Conservation (phyloP, 2,888 invertebrate genomes). For the Orchesella flavescens region DNA sequence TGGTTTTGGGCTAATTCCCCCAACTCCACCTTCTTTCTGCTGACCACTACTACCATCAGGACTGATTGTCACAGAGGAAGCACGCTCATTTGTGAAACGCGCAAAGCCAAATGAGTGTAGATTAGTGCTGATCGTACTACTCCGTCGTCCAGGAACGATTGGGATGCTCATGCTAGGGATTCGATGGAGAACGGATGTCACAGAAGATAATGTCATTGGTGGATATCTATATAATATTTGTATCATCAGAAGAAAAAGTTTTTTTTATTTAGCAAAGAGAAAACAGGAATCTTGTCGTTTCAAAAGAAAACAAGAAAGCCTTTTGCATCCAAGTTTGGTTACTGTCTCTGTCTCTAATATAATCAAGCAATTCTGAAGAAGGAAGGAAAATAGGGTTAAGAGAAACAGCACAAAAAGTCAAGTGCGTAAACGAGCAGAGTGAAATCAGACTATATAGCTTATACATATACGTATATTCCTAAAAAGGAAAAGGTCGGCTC, state of each 20-base stretch:
- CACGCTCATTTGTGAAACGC: conserved; percentile 68
- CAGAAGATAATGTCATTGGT: conserved; percentile 34
- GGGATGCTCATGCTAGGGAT: conserved; percentile 49
- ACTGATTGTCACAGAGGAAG: conserved; percentile 62
- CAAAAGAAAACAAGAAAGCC: too few species aligned
- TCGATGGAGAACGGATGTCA: conserved; percentile 16
- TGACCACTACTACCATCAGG: neutral
- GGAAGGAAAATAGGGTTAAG: neutral
- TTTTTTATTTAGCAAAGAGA: neutral
- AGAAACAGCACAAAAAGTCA: too few species aligned
- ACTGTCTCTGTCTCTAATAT: too few species aligned
- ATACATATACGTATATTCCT: too few species aligned
- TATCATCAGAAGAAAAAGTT: neutral
- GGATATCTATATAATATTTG: conserved; percentile 26
- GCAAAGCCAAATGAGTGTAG: conserved; percentile 68
- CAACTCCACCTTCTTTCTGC: conserved; percentile 20
- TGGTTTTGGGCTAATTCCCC: neutral
- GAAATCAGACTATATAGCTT: too few species aligned
- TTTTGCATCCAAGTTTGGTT: too few species aligned
- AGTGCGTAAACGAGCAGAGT: too few species aligned
- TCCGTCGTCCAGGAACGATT: conserved; percentile 36
- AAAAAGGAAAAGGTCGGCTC: neutral
- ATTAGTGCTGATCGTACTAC: conserved; percentile 41
- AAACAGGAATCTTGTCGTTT: neutral
- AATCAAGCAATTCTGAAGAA: too few species aligned